Conservation (phyloP, 2,113 vertebrate genomes). For the Acrocephalus arundinaceus region DNA sequence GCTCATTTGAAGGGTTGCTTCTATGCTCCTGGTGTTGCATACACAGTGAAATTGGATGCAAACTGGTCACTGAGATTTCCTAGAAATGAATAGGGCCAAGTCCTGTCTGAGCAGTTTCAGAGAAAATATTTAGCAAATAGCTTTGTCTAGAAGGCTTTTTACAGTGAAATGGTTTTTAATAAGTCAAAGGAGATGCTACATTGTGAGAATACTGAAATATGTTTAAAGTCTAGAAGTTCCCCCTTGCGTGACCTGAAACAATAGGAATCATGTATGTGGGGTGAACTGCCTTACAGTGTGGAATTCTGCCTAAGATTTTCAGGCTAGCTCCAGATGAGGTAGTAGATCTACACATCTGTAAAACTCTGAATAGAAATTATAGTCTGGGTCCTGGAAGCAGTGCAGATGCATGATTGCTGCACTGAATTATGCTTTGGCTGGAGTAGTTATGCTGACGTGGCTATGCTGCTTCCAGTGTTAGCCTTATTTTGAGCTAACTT, state of each 20-base stretch:
- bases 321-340: constrained; percentile 34
- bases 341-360: constrained; percentile 27
- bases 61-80: neutral
- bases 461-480: neutral
- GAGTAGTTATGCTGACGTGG: neutral
- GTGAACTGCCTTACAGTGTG: neutral
- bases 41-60: neutral
- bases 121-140: neutral
- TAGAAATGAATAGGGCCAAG: neutral
- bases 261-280: neutral
- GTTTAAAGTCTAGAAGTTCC: constrained; percentile 4
- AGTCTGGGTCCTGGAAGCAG: neutral
- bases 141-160: neutral
- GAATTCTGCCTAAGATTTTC: constrained; percentile 39
- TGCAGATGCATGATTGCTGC: neutral
- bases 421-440: constrained; percentile 37
- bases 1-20: neutral
- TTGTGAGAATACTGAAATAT: neutral
- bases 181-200: neutral
- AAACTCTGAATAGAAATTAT: neutral
- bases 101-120: neutral
- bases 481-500: neutral
- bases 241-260: constrained; percentile 34
- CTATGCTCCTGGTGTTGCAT: neutral
- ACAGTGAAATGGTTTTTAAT: neutral